These are phyloP conservation scores for Proctacanthus coquilletti DNA, from an alignment of 1,140 invertebrate species.

Conservation along the genomic window DNA sequence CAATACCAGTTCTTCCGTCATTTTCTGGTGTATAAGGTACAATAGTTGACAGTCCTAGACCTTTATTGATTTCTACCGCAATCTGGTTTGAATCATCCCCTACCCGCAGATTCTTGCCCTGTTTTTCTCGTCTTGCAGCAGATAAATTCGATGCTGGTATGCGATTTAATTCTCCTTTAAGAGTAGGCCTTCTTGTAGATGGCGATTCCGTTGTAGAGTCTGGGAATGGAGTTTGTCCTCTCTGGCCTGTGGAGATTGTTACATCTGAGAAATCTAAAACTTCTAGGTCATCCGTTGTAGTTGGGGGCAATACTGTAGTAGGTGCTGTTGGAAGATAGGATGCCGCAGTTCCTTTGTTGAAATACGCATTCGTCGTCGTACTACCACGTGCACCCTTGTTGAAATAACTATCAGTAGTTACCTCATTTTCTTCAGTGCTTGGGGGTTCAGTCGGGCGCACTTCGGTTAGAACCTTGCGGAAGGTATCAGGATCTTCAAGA, in stretches of 20 bases:
- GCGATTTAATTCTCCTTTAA: slow-evolving; percentile 17
- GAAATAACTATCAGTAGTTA: too few species aligned
- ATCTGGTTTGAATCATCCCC: slow-evolving; percentile 26
- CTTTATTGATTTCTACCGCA: slow-evolving; percentile 31
- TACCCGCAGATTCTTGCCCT: slow-evolving; percentile 4
- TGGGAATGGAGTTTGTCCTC: slow-evolving; percentile 27
- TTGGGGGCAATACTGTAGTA: slow-evolving; percentile 32
- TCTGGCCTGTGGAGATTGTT: slow-evolving; percentile 25
- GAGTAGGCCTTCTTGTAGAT: background rate
- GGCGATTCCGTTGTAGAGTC: slow-evolving; percentile 10
- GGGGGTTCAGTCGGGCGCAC: slow-evolving; percentile 62
- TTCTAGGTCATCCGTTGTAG: slow-evolving; percentile 50
- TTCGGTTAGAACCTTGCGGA: slow-evolving; percentile 54
- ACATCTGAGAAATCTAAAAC: slow-evolving; percentile 60
- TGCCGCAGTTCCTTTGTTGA: slow-evolving; percentile 21
- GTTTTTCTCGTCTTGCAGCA: slow-evolving; percentile 10
- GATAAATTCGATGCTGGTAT: slow-evolving; percentile 12
- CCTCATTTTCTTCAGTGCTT: slow-evolving; percentile 20
- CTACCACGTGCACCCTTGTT: slow-evolving; percentile 6
- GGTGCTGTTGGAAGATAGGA: slow-evolving; percentile 29
- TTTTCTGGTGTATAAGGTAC: too few species aligned
- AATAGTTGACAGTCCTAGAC: slow-evolving; percentile 19
- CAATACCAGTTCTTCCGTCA: too few species aligned
- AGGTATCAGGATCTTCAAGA: slow-evolving; percentile 60
- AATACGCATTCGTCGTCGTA: slow-evolving; percentile 18